These are phyloP conservation scores for Spisula subtruncata DNA, from an alignment of 2,888 invertebrate genomes.

Conservation along the genomic window DNA sequence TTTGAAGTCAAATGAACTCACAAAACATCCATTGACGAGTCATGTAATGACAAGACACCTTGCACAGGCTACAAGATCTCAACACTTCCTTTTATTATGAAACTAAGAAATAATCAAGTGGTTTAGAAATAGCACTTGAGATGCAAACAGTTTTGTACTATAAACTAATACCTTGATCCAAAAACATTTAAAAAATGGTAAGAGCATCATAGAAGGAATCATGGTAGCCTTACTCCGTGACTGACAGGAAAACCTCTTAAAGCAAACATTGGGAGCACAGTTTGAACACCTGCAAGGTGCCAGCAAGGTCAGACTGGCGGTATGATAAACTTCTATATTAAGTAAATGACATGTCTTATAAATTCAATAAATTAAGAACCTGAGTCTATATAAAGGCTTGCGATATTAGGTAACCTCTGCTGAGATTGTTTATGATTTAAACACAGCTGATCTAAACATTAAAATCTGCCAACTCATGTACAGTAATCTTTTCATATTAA, in stretches of 20 bases:
- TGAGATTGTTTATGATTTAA: background rate
- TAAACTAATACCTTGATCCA: background rate
- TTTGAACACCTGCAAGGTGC: conserved; percentile 21
- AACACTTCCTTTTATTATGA: background rate
- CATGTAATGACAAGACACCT: background rate
- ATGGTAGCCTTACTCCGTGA: background rate
- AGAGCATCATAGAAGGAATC: background rate
- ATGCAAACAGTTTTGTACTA: background rate
- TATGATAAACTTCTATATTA: background rate
- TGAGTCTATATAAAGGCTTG: background rate
- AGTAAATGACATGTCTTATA: background rate
- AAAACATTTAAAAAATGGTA: background rate
- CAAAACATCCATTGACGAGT: background rate
- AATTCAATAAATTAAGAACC: conserved; percentile 17
- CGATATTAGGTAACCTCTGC: background rate
- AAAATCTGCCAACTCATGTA: background rate
- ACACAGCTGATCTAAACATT: background rate
- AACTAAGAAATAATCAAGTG: conserved; percentile 11
- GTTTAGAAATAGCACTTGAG: background rate
- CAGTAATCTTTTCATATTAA: background rate
- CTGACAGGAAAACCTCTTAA: background rate
- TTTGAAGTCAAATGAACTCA: conserved; percentile 9
- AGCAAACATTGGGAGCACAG: background rate
- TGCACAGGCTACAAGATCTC: background rate
- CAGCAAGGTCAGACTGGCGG: background rate